Percentiles rank a stretch among this genome's conserved stretches.
Evolutionary conservation across 1,140 invertebrate species (phyloP).

Genomic region (Drosophila leontia): DNA sequence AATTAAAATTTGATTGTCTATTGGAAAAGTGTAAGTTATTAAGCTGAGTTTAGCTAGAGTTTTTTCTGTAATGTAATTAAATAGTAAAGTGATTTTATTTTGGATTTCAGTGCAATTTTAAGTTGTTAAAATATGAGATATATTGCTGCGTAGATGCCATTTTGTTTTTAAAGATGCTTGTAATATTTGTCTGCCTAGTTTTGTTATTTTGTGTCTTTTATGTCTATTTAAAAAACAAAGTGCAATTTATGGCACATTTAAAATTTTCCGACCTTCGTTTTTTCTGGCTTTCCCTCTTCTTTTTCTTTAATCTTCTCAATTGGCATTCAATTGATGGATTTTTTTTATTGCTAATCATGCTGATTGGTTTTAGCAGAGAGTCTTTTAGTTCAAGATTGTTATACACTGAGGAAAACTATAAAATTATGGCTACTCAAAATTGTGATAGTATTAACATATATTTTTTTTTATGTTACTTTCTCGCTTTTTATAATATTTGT

Average conservation of each 20-base stretch:
- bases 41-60: not conserved
- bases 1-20: conserved; percentile 5
- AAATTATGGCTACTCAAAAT: not conserved
- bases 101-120: not conserved
- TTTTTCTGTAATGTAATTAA: not conserved
- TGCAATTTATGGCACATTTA: conserved; percentile 1
- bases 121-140: not conserved
- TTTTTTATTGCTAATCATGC: conserved; percentile 50
- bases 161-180: not conserved
- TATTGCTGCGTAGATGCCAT: not conserved
- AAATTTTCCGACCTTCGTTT: conserved; percentile 1
- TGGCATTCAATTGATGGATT: conserved; percentile 46
- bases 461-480: not conserved
- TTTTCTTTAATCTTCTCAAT: conserved; percentile 31
- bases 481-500: not conserved
- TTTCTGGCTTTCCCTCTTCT: conserved; percentile 6
- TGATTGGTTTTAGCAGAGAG: conserved; percentile 21
- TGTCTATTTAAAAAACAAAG: not conserved
- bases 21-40: not conserved
- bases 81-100: not conserved
- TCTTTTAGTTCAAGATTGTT: not conserved
- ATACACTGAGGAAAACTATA: not conserved
- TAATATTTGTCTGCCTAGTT: not conserved
- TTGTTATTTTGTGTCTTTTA: not conserved
- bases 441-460: not conserved